Conservation (phyloP, 2,888 invertebrate species). For the Charanyca ferruginea region DNA sequence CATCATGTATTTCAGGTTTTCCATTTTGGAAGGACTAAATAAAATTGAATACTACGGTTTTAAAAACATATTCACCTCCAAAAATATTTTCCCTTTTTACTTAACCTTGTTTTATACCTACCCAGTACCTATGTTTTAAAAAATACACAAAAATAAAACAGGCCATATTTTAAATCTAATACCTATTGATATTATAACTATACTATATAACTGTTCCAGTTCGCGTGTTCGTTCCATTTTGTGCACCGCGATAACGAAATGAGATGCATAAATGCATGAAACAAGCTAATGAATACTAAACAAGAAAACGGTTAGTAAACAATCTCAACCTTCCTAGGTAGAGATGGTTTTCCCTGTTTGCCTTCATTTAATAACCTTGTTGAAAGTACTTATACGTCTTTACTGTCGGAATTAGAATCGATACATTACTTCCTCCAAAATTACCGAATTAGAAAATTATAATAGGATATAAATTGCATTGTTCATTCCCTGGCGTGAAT, state of each 20-base stretch:
- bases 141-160: too few species aligned
- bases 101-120: background rate
- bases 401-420: background rate
- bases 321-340: background rate
- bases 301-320: constrained; percentile 5
- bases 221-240: background rate
- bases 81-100: background rate
- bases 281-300: constrained; percentile 17
- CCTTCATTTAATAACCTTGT: constrained; percentile 4
- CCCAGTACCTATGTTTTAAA: too few species aligned
- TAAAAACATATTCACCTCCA: background rate
- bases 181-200: too few species aligned
- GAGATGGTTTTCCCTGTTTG: too few species aligned
- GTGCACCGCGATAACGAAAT: background rate
- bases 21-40: background rate
- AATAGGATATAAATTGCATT: too few species aligned
- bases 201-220: background rate
- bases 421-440: constrained; percentile 2
- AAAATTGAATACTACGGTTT: too few species aligned
- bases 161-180: too few species aligned
- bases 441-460: background rate
- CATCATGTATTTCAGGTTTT: background rate
- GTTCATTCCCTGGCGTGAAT: too few species aligned
- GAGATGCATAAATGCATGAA: constrained; percentile 2
- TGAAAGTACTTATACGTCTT: background rate